Evolutionary conservation across 2,113 vertebrate genomes (phyloP).

Genomic region (Aptenodytes forsteri): DNA sequence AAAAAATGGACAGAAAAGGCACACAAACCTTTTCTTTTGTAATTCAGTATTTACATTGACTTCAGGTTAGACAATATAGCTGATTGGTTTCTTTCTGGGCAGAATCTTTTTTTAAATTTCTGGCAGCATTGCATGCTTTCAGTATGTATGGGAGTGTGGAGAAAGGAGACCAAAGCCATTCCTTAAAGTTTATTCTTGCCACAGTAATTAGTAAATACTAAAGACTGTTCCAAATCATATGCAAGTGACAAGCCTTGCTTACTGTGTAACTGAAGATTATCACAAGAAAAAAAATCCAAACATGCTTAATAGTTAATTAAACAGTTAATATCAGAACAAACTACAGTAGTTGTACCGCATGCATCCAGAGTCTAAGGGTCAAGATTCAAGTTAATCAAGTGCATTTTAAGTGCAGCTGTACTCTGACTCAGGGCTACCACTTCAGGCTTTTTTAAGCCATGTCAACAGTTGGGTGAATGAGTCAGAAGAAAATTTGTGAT

Average conservation of each 20-base stretch:
- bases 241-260: neutral
- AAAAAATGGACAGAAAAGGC: neutral
- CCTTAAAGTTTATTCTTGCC: neutral
- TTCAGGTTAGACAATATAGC: neutral
- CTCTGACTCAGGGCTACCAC: neutral
- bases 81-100: neutral
- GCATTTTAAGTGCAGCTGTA: neutral
- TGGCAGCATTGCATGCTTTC: neutral
- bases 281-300: neutral
- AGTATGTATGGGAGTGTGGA: neutral
- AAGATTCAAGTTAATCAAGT: neutral
- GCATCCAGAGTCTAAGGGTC: constrained; percentile 69
- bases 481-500: constrained; percentile 38
- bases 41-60: neutral
- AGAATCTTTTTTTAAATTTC: neutral
- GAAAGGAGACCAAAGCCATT: neutral
- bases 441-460: neutral
- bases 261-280: neutral
- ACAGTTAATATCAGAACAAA: constrained; percentile 29
- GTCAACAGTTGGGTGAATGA: constrained; percentile 27
- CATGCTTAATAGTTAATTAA: neutral
- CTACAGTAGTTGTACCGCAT: neutral
- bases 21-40: neutral
- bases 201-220: neutral
- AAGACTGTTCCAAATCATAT: neutral